phyloP scores from a whole-genome alignment of 1,140 invertebrate genomes.

The Diachasmimorpha longicaudata region DNA sequence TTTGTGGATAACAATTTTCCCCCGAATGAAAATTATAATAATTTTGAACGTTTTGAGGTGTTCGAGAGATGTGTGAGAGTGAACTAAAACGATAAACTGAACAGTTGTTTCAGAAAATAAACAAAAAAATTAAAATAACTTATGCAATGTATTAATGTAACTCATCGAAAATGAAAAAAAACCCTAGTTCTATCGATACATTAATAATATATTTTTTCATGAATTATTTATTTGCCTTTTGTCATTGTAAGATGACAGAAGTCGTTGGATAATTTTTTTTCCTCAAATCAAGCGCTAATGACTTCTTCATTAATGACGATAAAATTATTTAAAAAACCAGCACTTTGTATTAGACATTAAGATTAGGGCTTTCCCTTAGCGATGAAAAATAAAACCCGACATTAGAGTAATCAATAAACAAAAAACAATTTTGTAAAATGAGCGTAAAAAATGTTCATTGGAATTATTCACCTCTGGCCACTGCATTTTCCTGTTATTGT shows the following conservation, averaged over 20 bases:
- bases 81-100: neutral
- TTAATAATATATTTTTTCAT: constrained; percentile 48
- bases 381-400: no score
- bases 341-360: constrained; percentile 38
- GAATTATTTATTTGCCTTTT: constrained; percentile 42
- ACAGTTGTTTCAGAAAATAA: neutral
- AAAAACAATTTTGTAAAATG: constrained; percentile 31
- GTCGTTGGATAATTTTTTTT: neutral
- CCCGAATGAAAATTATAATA: neutral
- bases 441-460: constrained; percentile 33
- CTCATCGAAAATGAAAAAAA: constrained; percentile 25
- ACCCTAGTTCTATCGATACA: constrained; percentile 36
- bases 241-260: constrained; percentile 9
- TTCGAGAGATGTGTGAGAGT: no score
- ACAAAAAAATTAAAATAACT: constrained; percentile 32
- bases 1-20: neutral
- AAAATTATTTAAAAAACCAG: constrained; percentile 19
- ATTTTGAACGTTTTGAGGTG: no score
- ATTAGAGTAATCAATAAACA: constrained; percentile 35
- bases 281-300: neutral
- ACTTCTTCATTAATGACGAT: constrained; percentile 10
- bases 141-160: constrained; percentile 42
- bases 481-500: neutral
- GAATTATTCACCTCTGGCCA: neutral
- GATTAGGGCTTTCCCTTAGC: constrained; percentile 39